phyloP scores from a whole-genome alignment of 2,888 invertebrate genomes.

The Odontomyia ornata region DNA sequence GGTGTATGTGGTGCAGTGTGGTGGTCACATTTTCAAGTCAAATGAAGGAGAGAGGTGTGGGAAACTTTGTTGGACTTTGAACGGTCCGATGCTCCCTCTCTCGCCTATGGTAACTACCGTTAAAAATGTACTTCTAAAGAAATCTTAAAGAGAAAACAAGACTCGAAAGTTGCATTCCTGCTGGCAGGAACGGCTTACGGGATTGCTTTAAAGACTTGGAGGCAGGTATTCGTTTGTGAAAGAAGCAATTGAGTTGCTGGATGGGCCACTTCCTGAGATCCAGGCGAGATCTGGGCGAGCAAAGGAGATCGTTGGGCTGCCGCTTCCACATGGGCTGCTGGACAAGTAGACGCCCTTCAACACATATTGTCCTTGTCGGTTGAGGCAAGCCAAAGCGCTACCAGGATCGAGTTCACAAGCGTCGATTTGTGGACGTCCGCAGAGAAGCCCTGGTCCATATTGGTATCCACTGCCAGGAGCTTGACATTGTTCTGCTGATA shows the following conservation, averaged over 20 bases:
- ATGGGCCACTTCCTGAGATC: conserved; percentile 56
- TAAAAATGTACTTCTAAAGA: conserved; percentile 26
- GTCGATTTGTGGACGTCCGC: conserved; percentile 74
- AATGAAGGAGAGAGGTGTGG: background rate
- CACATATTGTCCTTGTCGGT: conserved; percentile 73
- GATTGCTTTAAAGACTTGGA: conserved; percentile 23
- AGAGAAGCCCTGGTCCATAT: conserved; percentile 70
- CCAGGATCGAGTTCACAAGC: conserved; percentile 84
- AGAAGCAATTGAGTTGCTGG: background rate
- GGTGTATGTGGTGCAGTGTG: conserved; percentile 45
- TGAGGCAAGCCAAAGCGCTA: conserved; percentile 81
- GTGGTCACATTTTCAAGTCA: conserved; percentile 41
- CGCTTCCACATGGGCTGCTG: conserved; percentile 73
- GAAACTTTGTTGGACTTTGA: background rate
- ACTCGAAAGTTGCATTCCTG: background rate
- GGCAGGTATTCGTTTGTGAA: conserved; percentile 37
- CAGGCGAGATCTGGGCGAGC: conserved; percentile 71
- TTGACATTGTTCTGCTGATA: conserved; percentile 71
- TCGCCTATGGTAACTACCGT: conserved; percentile 37
- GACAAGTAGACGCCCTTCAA: conserved; percentile 80
- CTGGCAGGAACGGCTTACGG: background rate
- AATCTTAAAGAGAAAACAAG: conserved; percentile 29
- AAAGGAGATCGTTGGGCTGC: conserved; percentile 69
- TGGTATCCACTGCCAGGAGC: conserved; percentile 63
- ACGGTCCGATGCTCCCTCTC: background rate